Percentiles rank a stretch among this genome's conserved stretches.
phyloP scores from a whole-genome alignment of 2,888 invertebrate genomes.

The Xylota sylvarum region DNA sequence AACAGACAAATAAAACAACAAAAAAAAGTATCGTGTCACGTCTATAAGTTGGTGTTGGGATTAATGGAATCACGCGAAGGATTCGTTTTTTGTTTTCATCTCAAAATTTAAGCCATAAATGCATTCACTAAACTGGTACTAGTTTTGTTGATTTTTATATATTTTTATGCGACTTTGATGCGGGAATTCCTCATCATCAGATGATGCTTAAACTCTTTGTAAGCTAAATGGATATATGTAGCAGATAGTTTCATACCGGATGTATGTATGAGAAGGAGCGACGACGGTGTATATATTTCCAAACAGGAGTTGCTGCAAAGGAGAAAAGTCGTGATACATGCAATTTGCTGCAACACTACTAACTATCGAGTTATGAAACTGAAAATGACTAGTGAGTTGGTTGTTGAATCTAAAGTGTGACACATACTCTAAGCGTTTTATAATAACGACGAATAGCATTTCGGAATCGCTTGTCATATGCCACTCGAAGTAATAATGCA shows the following conservation, averaged over 20 bases:
- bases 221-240: constrained; percentile 31
- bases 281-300: constrained; percentile 25
- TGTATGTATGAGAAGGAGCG: constrained; percentile 42
- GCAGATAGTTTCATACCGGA: constrained; percentile 46
- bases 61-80: constrained; percentile 67
- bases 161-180: constrained; percentile 49
- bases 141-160: constrained; percentile 37
- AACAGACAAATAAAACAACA: not conserved
- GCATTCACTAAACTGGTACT: constrained; percentile 36
- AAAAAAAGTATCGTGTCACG: constrained; percentile 57
- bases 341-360: constrained; percentile 78
- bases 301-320: constrained; percentile 65
- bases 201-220: constrained; percentile 41
- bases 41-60: constrained; percentile 54
- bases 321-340: constrained; percentile 78
- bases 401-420: constrained; percentile 45
- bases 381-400: constrained; percentile 39
- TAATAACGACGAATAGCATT: constrained; percentile 48
- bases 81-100: constrained; percentile 14
- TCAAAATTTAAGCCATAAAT: constrained; percentile 7
- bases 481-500: constrained; percentile 29
- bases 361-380: constrained; percentile 58
- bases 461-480: constrained; percentile 60
- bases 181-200: constrained; percentile 31
- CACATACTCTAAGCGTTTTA: constrained; percentile 60